Base-by-base conservation (phyloP, 2,797 vertebrate species). In the Macropus fuliginosus region DNA sequence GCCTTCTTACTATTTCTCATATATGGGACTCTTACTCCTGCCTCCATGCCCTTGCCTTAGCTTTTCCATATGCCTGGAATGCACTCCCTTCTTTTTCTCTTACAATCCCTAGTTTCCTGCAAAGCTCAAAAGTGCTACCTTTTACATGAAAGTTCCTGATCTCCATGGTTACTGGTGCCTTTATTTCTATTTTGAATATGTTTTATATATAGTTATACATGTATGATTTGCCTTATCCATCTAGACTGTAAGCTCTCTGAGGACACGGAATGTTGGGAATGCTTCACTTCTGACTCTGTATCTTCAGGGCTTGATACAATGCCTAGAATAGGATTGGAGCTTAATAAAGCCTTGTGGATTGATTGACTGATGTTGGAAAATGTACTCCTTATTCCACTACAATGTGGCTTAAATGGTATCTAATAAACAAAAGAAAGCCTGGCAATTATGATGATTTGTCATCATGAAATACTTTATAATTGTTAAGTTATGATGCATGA, bases 371-470 rank as follows among this genome's bases (percentile, higher is more conserved):
- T 46, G 40, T 87, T 46, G 40, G 74, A 50, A 87, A 87, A 87
- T 87, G 24, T 87, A 46, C 46, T 87, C 52, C 29, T 14, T 96
- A 74, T 92, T 97, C 95, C 93, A 97, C 91, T 93, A 87, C 94
- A 95, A 46, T 55, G 91, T 40, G 94, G 91, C 18, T 18, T 16
- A 92, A 97, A 46, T 95, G 46, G 93, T 94, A 14, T 94, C 95
- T 87, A 94, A 34, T 21, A 95, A 14, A 91, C 95, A 96, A 97
- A 97, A 97, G 90, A 91, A 96, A 96, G 74, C 90, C 89, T 91
- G 95, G 93, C 97, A 97, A 96, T 96, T 94, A 56, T 95, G 97
- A 97, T 96, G 97, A 66, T 95, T 98, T 96, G 59, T 94, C 94
- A 96, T 95, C 91, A 91, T 96, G 81, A 91, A 81, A 95, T 95